Conservation (phyloP, 2,797 vertebrate genomes). For the Gallinago stenura region DNA sequence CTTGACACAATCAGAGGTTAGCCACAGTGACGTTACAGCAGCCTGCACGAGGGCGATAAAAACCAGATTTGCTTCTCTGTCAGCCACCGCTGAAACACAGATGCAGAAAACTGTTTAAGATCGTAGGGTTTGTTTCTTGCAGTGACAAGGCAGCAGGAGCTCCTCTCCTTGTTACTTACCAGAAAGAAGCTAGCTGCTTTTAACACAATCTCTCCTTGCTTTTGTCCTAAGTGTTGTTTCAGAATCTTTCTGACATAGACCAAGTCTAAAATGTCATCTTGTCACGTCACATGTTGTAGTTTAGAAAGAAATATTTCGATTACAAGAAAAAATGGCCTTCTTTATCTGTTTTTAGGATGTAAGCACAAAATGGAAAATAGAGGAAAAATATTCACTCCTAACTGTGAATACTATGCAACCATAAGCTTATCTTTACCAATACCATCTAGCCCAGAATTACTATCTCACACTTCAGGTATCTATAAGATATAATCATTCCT, state of each 20-base stretch:
- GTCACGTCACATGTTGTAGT: neutral
- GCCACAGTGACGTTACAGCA: neutral
- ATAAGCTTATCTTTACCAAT: neutral
- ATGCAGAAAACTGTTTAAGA: slow-evolving; percentile 9
- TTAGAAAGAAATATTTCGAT: neutral
- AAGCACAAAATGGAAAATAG: neutral
- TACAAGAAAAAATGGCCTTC: neutral
- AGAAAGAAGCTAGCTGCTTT: neutral
- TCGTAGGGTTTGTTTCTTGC: neutral
- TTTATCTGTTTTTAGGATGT: neutral
- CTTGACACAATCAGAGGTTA: slow-evolving; percentile 14
- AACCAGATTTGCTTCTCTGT: slow-evolving; percentile 14
- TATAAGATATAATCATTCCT: neutral
- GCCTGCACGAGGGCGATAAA: neutral
- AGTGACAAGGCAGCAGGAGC: neutral
- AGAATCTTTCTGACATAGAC: neutral
- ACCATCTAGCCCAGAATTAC: neutral
- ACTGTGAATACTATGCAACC: neutral
- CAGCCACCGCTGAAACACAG: neutral
- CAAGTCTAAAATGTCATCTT: neutral
- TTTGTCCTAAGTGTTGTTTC: neutral
- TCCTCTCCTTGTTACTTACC: neutral
- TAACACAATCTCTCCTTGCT: neutral
- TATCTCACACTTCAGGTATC: neutral
- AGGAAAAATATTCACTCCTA: neutral